Percentiles rank a stretch among this genome's conserved stretches.
Evolutionary conservation across 2,113 vertebrate genomes (phyloP).

Genomic region (Hyaena hyaena): DNA sequence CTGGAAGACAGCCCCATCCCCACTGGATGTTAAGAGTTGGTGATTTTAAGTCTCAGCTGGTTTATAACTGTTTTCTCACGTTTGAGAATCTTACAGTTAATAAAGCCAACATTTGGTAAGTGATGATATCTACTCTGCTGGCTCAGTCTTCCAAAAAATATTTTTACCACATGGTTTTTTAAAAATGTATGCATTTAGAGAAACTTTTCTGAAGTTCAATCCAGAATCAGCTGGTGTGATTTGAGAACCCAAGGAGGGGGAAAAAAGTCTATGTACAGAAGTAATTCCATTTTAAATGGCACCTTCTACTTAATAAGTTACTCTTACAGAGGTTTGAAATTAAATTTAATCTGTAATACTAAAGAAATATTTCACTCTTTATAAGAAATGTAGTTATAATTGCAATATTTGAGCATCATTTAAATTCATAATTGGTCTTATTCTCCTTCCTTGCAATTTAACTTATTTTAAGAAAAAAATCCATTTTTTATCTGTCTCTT

Average conservation of each 20-base stretch:
- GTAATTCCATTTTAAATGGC: conserved; percentile 16
- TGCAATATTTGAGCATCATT: conserved; percentile 53
- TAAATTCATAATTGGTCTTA: conserved; percentile 60
- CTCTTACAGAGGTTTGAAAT: conserved; percentile 40
- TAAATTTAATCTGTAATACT: conserved; percentile 59
- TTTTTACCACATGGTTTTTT: neutral
- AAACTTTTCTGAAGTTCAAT: conserved; percentile 33
- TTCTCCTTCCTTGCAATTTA: conserved; percentile 48
- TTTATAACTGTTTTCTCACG: conserved; percentile 16
- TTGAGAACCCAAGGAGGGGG: neutral
- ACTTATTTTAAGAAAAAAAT: conserved; percentile 59
- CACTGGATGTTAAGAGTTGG: neutral
- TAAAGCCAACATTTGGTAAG: neutral
- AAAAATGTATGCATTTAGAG: neutral
- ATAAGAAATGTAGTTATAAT: conserved; percentile 54
- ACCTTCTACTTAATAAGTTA: conserved; percentile 49
- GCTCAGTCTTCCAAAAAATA: neutral
- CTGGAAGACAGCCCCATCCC: neutral
- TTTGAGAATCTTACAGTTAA: neutral
- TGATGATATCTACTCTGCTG: neutral
- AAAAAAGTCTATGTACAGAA: neutral
- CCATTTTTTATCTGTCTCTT: conserved; percentile 65
- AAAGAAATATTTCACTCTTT: conserved; percentile 40
- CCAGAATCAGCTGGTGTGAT: neutral
- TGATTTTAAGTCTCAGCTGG: neutral